Conservation (phyloP, 1,140 invertebrate species). For the Belonocnema kinseyi region DNA sequence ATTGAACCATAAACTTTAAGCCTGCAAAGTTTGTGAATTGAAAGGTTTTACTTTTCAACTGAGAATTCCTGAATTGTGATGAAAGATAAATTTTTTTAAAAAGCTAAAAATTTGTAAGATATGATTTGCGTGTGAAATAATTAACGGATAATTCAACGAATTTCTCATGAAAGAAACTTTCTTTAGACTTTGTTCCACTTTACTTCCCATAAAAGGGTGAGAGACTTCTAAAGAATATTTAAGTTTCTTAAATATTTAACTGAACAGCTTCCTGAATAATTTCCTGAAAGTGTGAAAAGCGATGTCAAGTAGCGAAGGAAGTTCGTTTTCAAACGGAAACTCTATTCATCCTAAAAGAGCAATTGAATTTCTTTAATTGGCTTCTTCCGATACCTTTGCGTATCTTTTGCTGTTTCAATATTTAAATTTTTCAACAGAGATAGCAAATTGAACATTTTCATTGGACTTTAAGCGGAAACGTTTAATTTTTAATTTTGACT, state of each 20-base stretch:
- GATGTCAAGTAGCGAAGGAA: background rate
- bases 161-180: background rate
- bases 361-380: conserved; percentile 3
- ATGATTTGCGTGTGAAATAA: no score
- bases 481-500: no score
- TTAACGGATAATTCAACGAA: no score
- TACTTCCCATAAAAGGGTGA: background rate
- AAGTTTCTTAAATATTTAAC: conserved; percentile 15
- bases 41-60: no score
- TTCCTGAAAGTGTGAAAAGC: conserved; percentile 20
- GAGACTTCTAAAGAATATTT: background rate
- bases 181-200: background rate
- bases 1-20: no score
- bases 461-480: no score
- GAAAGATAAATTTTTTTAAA: no score
- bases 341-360: background rate
- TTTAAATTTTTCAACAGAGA: background rate
- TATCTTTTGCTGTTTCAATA: background rate
- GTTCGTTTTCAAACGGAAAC: background rate
- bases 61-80: no score
- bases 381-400: background rate
- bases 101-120: no score
- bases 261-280: conserved; percentile 3
- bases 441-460: no score
- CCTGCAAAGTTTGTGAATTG: no score